A percentile compares a stretch with the other conserved stretches of the same genome.
These are phyloP conservation scores for Oxystoma pomonae DNA, from an alignment of 2,888 invertebrate species.

Conservation along the genomic window DNA sequence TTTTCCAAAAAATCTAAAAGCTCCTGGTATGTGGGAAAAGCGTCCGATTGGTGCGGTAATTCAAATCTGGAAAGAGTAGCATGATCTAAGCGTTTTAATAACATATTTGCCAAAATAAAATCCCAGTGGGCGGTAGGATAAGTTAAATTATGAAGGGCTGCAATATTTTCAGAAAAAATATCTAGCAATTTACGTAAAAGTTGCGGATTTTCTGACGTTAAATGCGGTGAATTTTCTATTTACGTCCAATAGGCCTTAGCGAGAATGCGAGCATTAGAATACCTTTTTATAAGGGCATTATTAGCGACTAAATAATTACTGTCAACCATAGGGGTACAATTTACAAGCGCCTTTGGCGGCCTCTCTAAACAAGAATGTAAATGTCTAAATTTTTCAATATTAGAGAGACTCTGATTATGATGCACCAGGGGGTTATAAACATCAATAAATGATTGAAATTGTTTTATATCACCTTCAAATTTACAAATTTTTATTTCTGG, in stretches of 20 bases:
- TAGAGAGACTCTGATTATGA: background rate
- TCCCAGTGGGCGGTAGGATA: background rate
- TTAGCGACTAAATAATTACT: background rate
- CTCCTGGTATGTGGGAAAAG: no score
- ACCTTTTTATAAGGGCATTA: background rate
- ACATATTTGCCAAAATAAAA: background rate
- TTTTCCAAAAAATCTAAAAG: no score
- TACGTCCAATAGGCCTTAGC: background rate
- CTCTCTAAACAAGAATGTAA: background rate
- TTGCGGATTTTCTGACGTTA: background rate
- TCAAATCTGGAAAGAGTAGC: background rate
- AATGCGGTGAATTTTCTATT: background rate
- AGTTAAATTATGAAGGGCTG: background rate
- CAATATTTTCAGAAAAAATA: background rate
- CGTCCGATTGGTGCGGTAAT: background rate
- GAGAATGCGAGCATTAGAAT: background rate
- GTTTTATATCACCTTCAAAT: background rate
- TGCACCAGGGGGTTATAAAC: background rate
- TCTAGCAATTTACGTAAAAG: background rate
- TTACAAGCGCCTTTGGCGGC: background rate
- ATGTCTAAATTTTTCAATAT: background rate
- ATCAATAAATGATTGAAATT: background rate
- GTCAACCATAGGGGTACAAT: background rate
- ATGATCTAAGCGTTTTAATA: background rate
- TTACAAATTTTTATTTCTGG: background rate